These are phyloP conservation scores for Pelecanus crispus DNA, from an alignment of 2,113 vertebrate genomes.

Conservation along the genomic window DNA sequence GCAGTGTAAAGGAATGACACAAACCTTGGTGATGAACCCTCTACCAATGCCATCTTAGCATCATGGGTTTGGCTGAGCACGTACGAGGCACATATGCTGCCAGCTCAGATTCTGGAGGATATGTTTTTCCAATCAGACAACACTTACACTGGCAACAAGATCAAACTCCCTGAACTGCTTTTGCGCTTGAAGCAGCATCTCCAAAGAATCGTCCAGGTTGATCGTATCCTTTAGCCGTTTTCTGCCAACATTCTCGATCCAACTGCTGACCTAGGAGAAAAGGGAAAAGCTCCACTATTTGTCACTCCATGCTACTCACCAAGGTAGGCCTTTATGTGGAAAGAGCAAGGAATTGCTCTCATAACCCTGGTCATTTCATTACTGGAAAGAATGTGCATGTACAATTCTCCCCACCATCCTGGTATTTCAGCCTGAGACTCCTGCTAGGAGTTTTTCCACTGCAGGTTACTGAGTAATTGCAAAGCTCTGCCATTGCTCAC, in stretches of 20 bases:
- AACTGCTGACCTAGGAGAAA: constrained; percentile 75
- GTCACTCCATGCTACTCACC: background rate
- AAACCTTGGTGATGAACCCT: background rate
- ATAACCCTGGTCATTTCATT: background rate
- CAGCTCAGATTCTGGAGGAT: background rate
- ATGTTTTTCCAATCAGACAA: background rate
- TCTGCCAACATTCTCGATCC: constrained; percentile 82
- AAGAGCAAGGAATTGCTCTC: background rate
- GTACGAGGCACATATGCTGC: background rate
- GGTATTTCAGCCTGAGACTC: background rate
- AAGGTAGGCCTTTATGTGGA: background rate
- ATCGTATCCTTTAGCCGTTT: constrained; percentile 67
- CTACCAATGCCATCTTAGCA: background rate
- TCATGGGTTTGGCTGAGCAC: background rate
- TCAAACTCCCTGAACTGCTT: constrained; percentile 80
- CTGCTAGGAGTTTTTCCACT: constrained; percentile 14
- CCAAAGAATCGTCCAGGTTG: constrained; percentile 76
- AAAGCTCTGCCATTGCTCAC: constrained; percentile 20
- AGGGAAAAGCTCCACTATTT: background rate
- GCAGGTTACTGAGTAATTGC: background rate
- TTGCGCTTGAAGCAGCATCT: constrained; percentile 72
- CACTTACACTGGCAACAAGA: constrained; percentile 75
- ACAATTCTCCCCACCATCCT: background rate
- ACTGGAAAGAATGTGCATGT: background rate
- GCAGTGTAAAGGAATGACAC: background rate